phyloP scores from a whole-genome alignment of 92 coral and sea anemone genomes.

The Parazoanthus swiftii region DNA sequence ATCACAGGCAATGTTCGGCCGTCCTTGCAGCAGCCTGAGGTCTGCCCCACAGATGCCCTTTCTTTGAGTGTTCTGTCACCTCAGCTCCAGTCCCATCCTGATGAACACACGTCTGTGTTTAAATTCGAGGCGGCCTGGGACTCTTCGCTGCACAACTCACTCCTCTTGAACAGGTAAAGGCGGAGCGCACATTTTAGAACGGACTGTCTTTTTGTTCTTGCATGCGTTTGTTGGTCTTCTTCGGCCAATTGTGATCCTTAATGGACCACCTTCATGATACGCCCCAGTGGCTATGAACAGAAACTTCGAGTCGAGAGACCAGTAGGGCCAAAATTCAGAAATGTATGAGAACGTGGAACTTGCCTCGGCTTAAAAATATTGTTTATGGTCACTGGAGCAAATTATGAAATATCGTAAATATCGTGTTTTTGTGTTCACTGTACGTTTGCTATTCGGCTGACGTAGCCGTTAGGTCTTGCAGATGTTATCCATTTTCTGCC shows the following conservation, averaged over 20 bases:
- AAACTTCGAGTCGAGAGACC: no score
- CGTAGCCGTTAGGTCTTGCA: background rate
- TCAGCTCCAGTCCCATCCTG: constrained; percentile 93
- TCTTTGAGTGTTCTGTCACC: constrained; percentile 77
- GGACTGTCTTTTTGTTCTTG: background rate
- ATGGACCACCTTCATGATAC: no score
- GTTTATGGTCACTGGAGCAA: no score
- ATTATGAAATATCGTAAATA: no score
- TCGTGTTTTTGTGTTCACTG: no score
- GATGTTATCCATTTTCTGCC: background rate
- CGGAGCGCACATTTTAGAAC: background rate
- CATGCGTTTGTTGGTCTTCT: no score
- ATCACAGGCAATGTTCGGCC: constrained; percentile 75
- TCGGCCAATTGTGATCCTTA: no score
- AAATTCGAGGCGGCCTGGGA: constrained; percentile 98
- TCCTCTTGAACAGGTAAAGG: constrained; percentile 76
- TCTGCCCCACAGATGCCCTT: constrained; percentile 52
- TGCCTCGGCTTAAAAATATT: no score
- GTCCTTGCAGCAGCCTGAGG: constrained; percentile 48
- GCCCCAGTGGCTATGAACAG: no score
- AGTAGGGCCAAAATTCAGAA: no score
- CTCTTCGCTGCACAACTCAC: constrained; percentile 91
- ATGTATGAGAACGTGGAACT: no score
- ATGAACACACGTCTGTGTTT: constrained; percentile 80
- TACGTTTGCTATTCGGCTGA: no score